Conservation (phyloP, 1,140 invertebrate species). For the Coelopa frigida region DNA sequence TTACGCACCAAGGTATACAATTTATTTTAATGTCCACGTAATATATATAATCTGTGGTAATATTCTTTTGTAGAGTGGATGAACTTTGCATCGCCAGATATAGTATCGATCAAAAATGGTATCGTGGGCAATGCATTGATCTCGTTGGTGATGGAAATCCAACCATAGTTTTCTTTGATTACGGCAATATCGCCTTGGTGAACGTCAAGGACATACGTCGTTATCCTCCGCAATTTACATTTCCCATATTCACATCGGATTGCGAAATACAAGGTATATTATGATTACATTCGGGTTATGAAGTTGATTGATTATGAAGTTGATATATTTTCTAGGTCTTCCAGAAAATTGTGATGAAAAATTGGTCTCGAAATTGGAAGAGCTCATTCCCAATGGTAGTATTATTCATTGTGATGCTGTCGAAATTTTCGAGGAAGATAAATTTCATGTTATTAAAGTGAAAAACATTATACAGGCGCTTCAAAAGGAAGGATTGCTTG, state of each 20-base stretch:
- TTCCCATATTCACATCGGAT: conserved; percentile 27
- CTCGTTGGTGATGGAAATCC: conserved; percentile 37
- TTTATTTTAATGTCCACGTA: background rate
- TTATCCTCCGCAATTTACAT: conserved; percentile 31
- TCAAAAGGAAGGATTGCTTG: conserved; percentile 2
- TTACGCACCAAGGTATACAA: conserved; percentile 26
- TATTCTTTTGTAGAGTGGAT: conserved; percentile 19
- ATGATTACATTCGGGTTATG: background rate
- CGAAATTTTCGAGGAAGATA: background rate
- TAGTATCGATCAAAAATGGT: conserved; percentile 27
- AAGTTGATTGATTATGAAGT: background rate
- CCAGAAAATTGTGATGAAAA: conserved; percentile 7
- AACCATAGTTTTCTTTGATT: conserved; percentile 36
- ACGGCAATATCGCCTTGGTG: conserved; percentile 28
- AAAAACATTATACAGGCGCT: conserved; percentile 9
- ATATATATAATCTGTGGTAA: too few species aligned
- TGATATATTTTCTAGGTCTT: conserved; percentile 6
- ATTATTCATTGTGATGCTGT: conserved; percentile 21
- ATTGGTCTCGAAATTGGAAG: conserved; percentile 16
- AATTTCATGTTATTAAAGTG: conserved; percentile 10
- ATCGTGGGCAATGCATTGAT: conserved; percentile 32
- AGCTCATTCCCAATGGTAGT: conserved; percentile 16
- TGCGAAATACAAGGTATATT: conserved; percentile 21
- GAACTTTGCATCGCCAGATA: conserved; percentile 34
- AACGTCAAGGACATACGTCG: conserved; percentile 26